Evolutionary conservation across 1,140 invertebrate species (phyloP), one percentile per base, ranked within the genome.

Genomic region (Drosophila burlai): DNA sequence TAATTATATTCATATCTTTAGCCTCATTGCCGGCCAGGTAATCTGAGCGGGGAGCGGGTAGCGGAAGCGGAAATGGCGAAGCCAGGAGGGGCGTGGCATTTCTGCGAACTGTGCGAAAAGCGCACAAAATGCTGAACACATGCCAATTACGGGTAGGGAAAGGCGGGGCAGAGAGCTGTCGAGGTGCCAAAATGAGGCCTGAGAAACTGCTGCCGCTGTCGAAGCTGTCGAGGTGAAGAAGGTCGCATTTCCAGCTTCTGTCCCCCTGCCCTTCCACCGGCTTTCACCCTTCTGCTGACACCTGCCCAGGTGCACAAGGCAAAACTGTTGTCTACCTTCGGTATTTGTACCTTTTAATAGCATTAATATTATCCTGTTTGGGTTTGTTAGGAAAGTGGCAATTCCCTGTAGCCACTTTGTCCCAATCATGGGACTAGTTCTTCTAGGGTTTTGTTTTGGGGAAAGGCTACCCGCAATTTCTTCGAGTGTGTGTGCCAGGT

Each of bases 1-100:
- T 89, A 89, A 90, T 89, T 89, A 89, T 89, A 89, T 89, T 90
- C 84, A 89, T 89, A 89, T 89, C 84, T 89, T 90, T 84, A 83
- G 83, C 59, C 73, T 78, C 82, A 85, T 73, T 78, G 71, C 82
- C 74, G 80, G 73, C 65, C 84, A 81, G 68, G 84, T 89, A 90
- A 89, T 89, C 81, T 71, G 83, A 80, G 75, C 69, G 71, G 58
- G 69, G 57, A 60, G 66, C 65, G 46, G 71, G 57, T 7, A 16
- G 21, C 52, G 52, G 54, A 57, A 57, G 21, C 54, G 54, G 54
- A 57, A 57, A 40, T 40, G 71, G 36, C 49, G 46, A 38, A 24
- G 18, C 58, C 54, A 52, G 26, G 63, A 60, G 73, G 80, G 80
- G 68, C 50, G 74, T 76, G 64, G 65, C 52, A 65, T 68, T 87